Evolutionary conservation across 2,797 vertebrate species (phyloP).

Genomic region (Smutsia temminckii): DNA sequence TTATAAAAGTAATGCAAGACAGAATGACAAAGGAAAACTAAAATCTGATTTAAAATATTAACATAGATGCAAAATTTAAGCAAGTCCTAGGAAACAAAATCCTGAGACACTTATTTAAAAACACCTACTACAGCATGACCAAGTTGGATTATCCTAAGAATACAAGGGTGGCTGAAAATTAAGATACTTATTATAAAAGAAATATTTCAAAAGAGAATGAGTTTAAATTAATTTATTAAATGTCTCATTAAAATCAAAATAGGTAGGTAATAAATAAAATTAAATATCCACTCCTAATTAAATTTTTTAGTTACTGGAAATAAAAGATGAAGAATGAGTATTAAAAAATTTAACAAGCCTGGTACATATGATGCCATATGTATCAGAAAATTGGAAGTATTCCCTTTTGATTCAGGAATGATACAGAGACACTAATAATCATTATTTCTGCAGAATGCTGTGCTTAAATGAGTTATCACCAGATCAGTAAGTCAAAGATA

Average conservation of each 20-base stretch:
- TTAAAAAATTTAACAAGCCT: background rate
- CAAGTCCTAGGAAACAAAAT: background rate
- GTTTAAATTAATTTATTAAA: background rate
- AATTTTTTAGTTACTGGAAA: background rate
- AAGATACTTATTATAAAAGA: background rate
- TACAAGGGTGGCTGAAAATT: background rate
- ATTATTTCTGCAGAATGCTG: background rate
- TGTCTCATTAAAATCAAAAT: background rate
- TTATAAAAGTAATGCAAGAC: background rate
- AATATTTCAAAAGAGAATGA: background rate
- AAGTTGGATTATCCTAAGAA: background rate
- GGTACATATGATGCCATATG: background rate
- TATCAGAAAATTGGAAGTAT: background rate
- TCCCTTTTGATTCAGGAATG: background rate
- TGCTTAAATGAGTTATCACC: background rate
- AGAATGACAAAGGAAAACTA: background rate
- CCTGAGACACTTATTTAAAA: background rate
- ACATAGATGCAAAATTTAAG: background rate
- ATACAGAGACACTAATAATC: background rate
- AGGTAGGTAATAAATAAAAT: background rate
- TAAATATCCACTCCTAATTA: background rate
- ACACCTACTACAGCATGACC: background rate
- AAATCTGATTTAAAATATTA: background rate
- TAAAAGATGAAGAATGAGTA: background rate
- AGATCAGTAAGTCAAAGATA: background rate